phyloP scores from a whole-genome alignment of 2,113 vertebrate genomes.

The Mormoops blainvillei region DNA sequence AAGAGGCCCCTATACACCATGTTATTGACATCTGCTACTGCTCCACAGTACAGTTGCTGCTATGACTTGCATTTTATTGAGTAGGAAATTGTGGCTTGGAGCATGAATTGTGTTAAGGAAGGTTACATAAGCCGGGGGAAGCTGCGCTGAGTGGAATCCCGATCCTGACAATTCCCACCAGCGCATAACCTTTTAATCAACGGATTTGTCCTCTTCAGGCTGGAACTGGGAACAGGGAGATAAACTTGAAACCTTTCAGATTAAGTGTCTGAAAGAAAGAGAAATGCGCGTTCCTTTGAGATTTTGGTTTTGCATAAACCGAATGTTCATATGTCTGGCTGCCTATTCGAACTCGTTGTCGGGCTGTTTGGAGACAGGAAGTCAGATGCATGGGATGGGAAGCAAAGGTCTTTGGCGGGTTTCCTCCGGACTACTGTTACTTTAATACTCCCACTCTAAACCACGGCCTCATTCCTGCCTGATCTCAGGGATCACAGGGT shows the following conservation, averaged over 20 bases:
- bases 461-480: background rate
- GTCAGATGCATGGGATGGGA: background rate
- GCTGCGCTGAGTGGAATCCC: background rate
- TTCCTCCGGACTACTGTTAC: background rate
- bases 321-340: background rate
- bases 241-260: background rate
- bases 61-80: background rate
- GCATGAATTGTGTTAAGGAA: background rate
- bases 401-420: background rate
- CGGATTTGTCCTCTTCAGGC: background rate
- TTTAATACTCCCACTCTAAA: background rate
- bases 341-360: background rate
- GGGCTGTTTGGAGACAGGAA: background rate
- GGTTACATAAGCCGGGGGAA: background rate
- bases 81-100: background rate
- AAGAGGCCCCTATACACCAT: background rate
- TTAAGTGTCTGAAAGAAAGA: background rate
- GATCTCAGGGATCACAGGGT: background rate
- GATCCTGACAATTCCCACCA: background rate
- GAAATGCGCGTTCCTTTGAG: background rate
- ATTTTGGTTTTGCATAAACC: background rate
- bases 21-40: background rate
- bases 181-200: background rate
- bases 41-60: background rate
- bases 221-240: background rate